Evolutionary conservation across 1,140 invertebrate genomes (phyloP).

Genomic region (Drosophila tristis): DNA sequence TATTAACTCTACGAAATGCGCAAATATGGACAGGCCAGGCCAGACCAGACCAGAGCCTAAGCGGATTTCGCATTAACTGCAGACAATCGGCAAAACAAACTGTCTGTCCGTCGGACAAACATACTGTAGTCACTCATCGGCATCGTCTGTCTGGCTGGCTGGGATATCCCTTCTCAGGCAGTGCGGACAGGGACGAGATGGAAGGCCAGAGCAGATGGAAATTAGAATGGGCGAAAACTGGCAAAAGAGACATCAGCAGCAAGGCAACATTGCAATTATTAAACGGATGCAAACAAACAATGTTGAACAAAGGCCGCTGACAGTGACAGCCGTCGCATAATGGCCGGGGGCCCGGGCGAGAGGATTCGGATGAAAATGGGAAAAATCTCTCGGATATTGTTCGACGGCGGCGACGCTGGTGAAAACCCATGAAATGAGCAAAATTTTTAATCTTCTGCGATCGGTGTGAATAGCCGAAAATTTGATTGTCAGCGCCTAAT

Average conservation of each 20-base stretch:
- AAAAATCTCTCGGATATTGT: slow-evolving; percentile 53
- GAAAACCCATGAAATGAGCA: slow-evolving; percentile 71
- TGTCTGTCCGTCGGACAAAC: slow-evolving; percentile 1
- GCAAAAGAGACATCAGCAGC: slow-evolving; percentile 52
- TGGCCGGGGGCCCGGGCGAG: slow-evolving; percentile 14
- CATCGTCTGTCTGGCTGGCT: not conserved
- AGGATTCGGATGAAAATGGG: slow-evolving; percentile 44
- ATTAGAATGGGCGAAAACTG: slow-evolving; percentile 55
- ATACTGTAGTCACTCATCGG: slow-evolving; percentile 23
- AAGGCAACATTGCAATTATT: slow-evolving; percentile 66
- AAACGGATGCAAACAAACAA: slow-evolving; percentile 67
- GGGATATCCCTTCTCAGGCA: slow-evolving; percentile 10
- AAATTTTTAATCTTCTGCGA: slow-evolving; percentile 48
- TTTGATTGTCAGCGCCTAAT: slow-evolving; percentile 41
- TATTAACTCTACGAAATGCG: slow-evolving; percentile 68
- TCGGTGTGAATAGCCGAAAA: slow-evolving; percentile 34
- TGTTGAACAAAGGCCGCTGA: slow-evolving; percentile 54
- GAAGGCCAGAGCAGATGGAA: slow-evolving; percentile 32
- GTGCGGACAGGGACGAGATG: not conserved
- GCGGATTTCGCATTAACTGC: slow-evolving; percentile 65
- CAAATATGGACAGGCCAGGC: slow-evolving; percentile 50
- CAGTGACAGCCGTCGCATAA: slow-evolving; percentile 62
- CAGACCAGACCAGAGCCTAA: slow-evolving; percentile 46
- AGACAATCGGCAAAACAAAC: slow-evolving; percentile 61
- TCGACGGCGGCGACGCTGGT: slow-evolving; percentile 20